Evolutionary conservation across 2,113 vertebrate species (phyloP), one percentile per base, ranked within the genome.

Genomic region (Oxyura jamaicensis): DNA sequence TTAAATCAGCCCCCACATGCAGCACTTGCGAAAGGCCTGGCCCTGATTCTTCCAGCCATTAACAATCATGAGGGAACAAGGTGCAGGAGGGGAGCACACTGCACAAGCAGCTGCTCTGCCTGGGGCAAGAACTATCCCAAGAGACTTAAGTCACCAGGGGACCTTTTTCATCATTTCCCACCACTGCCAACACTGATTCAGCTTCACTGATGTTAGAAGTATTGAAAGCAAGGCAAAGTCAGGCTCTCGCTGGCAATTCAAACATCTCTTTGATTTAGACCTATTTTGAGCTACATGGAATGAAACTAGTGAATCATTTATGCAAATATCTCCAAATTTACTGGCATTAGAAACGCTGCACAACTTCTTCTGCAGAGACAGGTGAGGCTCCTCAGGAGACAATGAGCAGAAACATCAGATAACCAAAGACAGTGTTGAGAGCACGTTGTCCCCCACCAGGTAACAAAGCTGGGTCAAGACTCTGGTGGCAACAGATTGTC

Each of bases 251-350:
- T 6, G 28, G 50, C 78, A 85, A 41, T 28, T 87, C 75, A 52
- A 72, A 52, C 60, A 63, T 36, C 14, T 18, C 46, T 72, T 83
- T n/a, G 77, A 76, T 76, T 83, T 33, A 60, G 46, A 68, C 7
- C 8, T 42, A 22, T 59, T 94, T 73, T 18, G 7, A 84, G 60
- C 31, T 68, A 6, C 59, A 11, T 0, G 1, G 62, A 31, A 73
- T 16, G 44, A 83, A 82, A 23, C 8, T 5, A 29, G 19, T 28
- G 22, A 59, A 66, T 53, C 7, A 1, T 25, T 50, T 68, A 11
- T 22, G 35, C 2, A 6, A 90, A 44, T 39, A 56, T 39, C 79
- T 79, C 36, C 53, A 35, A 0, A 0, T 0, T 63, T 6, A 11
- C 44, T 23, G 41, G 55, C 42, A 18, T 20, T 62, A 25, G 67